These are phyloP conservation scores for Entelurus aequoreus DNA, from an alignment of 2,113 vertebrate genomes.

Conservation along the genomic window DNA sequence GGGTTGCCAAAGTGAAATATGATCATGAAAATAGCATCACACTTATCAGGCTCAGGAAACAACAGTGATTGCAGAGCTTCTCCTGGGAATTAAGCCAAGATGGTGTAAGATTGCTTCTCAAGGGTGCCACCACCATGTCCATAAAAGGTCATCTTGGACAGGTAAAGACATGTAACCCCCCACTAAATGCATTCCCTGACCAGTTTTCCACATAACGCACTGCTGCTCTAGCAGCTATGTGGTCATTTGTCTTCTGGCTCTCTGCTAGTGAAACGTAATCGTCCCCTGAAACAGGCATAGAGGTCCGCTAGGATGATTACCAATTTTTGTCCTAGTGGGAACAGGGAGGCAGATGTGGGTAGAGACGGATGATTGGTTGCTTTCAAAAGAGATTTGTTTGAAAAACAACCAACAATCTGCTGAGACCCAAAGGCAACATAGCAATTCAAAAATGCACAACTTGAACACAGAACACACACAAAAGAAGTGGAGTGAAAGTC, in stretches of 20 bases:
- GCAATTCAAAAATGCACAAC: constrained; percentile 13
- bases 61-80: constrained; percentile 4
- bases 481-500: constrained; percentile 6
- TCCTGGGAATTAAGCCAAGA: constrained; percentile 16
- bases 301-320: constrained; percentile 46
- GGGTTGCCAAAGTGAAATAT: constrained; percentile 32
- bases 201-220: constrained; percentile 18
- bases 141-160: constrained; percentile 51
- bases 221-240: constrained; percentile 25
- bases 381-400: constrained; percentile 57
- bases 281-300: constrained; percentile 32
- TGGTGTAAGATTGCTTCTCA: constrained; percentile 54
- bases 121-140: constrained; percentile 9
- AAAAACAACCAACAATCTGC: constrained; percentile 36
- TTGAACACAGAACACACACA: constrained; percentile 11
- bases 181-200: constrained; percentile 4
- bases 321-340: constrained; percentile 43
- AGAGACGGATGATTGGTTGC: constrained; percentile 51
- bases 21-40: constrained; percentile 41
- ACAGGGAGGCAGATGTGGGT: constrained; percentile 32
- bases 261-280: constrained; percentile 49
- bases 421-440: constrained; percentile 22
- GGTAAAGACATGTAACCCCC: constrained; percentile 28
- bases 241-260: constrained; percentile 55
- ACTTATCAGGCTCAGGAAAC: constrained; percentile 37